Evolutionary conservation across 2,888 invertebrate species (phyloP).

Genomic region (Tuberolachnus salignus): DNA sequence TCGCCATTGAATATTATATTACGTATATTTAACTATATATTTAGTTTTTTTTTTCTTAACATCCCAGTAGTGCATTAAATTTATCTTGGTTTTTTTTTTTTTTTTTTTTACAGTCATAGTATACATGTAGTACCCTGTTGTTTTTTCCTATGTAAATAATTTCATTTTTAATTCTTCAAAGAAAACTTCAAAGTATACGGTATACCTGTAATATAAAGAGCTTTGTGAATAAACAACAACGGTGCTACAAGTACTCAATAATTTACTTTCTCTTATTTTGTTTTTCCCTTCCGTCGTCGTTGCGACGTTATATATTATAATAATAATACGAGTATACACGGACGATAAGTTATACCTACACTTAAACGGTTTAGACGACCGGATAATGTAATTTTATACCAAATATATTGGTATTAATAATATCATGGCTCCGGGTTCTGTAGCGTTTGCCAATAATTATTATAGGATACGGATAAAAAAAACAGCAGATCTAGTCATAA

Average conservation of each 20-base stretch:
- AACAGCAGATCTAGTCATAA: no score
- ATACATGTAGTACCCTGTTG: background rate
- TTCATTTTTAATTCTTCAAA: conserved; percentile 9
- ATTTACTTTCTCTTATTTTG: background rate
- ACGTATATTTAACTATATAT: background rate
- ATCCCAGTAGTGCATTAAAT: background rate
- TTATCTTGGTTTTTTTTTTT: background rate
- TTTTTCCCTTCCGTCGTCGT: background rate
- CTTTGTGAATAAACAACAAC: background rate
- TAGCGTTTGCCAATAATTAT: no score
- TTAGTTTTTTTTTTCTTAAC: background rate
- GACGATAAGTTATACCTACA: no score
- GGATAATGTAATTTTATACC: no score
- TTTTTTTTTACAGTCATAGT: background rate
- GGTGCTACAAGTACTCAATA: background rate
- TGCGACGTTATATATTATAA: no score
- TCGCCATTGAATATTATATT: conserved; percentile 9
- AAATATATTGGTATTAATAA: no score
- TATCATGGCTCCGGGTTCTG: no score
- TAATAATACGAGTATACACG: no score
- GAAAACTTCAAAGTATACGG: background rate
- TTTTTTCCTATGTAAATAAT: conserved; percentile 10
- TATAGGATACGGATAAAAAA: no score
- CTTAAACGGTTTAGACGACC: no score
- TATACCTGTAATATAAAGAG: background rate